Evolutionary conservation across 1,140 invertebrate genomes (phyloP).

Genomic region (Drosophila baimaii): DNA sequence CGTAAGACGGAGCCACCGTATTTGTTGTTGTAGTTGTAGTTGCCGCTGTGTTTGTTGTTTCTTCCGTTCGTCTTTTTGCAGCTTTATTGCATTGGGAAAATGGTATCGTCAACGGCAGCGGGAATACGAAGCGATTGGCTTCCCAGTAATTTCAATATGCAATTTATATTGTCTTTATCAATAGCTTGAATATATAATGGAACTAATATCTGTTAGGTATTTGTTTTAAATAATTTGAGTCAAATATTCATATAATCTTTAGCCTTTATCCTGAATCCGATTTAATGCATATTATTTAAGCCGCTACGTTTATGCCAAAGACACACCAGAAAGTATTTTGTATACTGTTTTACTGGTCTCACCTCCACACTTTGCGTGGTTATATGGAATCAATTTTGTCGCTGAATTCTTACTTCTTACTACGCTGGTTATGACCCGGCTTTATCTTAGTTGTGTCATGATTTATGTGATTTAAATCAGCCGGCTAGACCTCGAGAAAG

Average conservation of each 20-base stretch:
- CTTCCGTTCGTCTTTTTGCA: conserved; percentile 21
- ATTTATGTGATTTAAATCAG: no score
- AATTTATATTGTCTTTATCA: conserved; percentile 24
- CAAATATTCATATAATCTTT: neutral
- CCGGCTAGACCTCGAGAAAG: no score
- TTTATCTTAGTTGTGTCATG: no score
- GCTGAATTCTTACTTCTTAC: neutral
- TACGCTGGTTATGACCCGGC: no score
- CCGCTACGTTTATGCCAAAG: neutral
- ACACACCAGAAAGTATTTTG: neutral
- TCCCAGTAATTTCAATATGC: conserved; percentile 35
- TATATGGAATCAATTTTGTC: neutral
- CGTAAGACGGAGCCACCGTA: conserved; percentile 42
- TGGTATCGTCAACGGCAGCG: conserved; percentile 54
- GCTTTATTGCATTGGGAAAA: conserved; percentile 44
- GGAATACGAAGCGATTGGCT: conserved; percentile 52
- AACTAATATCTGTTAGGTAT: neutral
- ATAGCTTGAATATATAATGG: neutral
- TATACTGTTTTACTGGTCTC: neutral
- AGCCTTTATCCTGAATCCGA: neutral
- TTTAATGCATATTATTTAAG: neutral
- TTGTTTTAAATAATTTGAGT: neutral
- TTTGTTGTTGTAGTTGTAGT: conserved; percentile 44
- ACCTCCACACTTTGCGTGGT: neutral
- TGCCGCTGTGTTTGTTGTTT: conserved; percentile 45